Conservation (phyloP, 2,888 invertebrate species). For the Callyntrura sp. region DNA sequence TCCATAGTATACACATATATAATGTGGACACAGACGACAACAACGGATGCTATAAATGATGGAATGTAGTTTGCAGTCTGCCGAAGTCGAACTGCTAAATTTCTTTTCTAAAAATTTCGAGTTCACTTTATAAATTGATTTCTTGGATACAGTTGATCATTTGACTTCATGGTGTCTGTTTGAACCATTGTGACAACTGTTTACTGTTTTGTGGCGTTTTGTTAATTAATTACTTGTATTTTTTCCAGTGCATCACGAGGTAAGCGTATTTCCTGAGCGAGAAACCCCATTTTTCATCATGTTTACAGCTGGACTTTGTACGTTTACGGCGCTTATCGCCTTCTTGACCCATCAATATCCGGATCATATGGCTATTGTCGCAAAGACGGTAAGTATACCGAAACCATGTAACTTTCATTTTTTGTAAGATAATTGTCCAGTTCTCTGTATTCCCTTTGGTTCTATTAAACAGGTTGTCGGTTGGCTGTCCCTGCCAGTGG, state of each 20-base stretch:
- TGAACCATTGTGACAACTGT: no score
- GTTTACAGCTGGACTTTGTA: conserved; percentile 96
- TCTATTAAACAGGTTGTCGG: conserved; percentile 88
- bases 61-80: no score
- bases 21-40: no score
- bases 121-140: no score
- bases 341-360: conserved; percentile 96
- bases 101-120: conserved; percentile 40
- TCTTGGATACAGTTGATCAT: no score
- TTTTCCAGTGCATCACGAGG: conserved; percentile 91
- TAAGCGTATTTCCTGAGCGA: conserved; percentile 97
- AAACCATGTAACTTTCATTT: no score
- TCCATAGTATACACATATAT: no score
- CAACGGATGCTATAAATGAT: no score
- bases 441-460: conserved; percentile 5
- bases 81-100: no score
- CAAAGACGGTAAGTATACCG: conserved; percentile 88
- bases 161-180: no score
- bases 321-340: conserved; percentile 95
- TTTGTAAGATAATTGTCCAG: no score
- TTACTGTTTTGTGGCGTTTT: no score
- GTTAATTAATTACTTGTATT: conserved; percentile 72
- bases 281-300: conserved; percentile 96
- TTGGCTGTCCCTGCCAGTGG: conserved; percentile 93
- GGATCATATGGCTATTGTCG: conserved; percentile 94